Conservation (phyloP, 2,797 vertebrate species). For the Coendou prehensilis region DNA sequence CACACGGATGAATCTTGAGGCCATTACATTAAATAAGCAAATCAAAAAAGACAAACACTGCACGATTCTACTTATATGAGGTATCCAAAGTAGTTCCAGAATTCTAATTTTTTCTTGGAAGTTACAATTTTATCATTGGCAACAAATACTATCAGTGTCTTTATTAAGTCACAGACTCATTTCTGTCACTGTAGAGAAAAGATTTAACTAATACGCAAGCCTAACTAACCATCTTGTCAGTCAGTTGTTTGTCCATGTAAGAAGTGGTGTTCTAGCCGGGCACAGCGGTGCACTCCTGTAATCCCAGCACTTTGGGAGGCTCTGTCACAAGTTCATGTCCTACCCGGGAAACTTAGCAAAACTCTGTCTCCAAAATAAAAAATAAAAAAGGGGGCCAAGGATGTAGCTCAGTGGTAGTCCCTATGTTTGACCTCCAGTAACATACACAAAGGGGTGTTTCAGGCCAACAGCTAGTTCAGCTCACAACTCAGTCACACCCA, state of each 20-base stretch:
- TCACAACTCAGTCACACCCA: background rate
- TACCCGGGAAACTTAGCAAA: background rate
- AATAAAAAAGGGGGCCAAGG: background rate
- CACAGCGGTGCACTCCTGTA: background rate
- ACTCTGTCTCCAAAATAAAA: background rate
- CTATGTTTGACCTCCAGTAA: background rate
- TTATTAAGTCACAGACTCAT: background rate
- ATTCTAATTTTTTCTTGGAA: conserved; percentile 70
- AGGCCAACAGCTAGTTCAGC: background rate
- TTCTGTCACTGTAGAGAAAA: conserved; percentile 63
- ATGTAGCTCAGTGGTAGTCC: background rate
- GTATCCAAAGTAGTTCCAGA: background rate
- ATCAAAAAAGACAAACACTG: conserved; percentile 32
- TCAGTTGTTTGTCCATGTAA: conserved; percentile 5
- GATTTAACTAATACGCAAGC: conserved; percentile 29
- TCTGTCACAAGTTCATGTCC: background rate
- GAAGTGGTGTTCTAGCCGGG: background rate
- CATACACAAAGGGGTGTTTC: background rate
- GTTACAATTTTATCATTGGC: conserved; percentile 46
- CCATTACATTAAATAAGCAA: background rate
- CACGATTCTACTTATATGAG: background rate
- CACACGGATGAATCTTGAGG: background rate
- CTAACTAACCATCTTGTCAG: background rate
- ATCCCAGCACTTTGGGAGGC: background rate
- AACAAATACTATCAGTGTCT: conserved; percentile 43